phyloP scores from a whole-genome alignment of 2,888 invertebrate species.

The Caenorhabditis panamensis region DNA sequence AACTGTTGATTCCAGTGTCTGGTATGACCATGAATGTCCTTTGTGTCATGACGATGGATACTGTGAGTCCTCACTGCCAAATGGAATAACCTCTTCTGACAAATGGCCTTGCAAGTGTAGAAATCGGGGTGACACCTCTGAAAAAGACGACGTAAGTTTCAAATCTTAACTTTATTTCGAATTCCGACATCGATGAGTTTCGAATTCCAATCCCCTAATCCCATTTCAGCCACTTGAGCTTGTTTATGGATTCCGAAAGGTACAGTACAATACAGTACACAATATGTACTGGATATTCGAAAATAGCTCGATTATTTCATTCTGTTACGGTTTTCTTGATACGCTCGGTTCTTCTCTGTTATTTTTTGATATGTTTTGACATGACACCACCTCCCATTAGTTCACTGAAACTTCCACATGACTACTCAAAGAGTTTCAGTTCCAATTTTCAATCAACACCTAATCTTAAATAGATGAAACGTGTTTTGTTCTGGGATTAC shows the following conservation, averaged over 20 bases:
- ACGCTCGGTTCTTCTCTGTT: slow-evolving; percentile 1
- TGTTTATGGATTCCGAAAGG: slow-evolving; percentile 66
- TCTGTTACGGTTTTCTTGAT: slow-evolving; percentile 1
- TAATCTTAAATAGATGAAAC: not conserved
- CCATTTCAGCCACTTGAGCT: slow-evolving; percentile 67
- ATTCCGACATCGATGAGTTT: too few relatives aligned
- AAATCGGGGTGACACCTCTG: slow-evolving; percentile 60
- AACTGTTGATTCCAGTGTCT: slow-evolving; percentile 60
- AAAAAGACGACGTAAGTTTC: slow-evolving; percentile 60
- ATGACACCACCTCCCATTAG: slow-evolving; percentile 12
- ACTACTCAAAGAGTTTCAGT: slow-evolving; percentile 27
- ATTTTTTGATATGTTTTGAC: slow-evolving; percentile 27
- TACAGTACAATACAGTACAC: slow-evolving; percentile 23
- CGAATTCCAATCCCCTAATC: too few relatives aligned
- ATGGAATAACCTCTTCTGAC: slow-evolving; percentile 42
- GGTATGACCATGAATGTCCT: slow-evolving; percentile 74
- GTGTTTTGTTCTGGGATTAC: not conserved
- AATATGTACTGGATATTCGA: not conserved
- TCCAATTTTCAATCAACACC: slow-evolving; percentile 20
- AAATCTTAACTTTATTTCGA: too few relatives aligned
- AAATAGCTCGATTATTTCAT: not conserved
- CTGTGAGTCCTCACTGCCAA: slow-evolving; percentile 63
- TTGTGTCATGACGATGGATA: slow-evolving; percentile 70
- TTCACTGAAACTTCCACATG: slow-evolving; percentile 37
- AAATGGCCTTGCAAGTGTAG: slow-evolving; percentile 70